Conservation (phyloP, 2,888 invertebrate species). For the Syrista parreyssii region DNA sequence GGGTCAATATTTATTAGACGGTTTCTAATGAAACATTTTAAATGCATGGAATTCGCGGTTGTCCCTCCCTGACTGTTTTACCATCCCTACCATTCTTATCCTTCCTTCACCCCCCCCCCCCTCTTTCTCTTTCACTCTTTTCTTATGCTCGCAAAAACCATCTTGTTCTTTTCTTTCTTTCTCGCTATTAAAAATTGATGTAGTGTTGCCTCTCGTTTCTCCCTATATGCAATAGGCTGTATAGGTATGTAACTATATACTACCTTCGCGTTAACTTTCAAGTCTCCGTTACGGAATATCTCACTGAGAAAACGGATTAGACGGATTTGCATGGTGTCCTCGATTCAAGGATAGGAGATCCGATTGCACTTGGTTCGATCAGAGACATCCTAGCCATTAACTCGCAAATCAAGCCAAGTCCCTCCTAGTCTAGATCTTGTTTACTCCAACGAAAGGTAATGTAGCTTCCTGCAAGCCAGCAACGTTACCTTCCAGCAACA, state of each 20-base stretch:
- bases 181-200: constrained; percentile 47
- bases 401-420: constrained; percentile 2
- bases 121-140: constrained; percentile 8
- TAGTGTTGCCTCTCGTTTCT: constrained; percentile 34
- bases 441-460: constrained; percentile 11
- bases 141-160: not conserved
- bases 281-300: not conserved
- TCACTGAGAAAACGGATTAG: not conserved
- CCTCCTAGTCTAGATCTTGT: not conserved
- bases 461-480: constrained; percentile 9
- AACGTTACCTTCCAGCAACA: constrained; percentile 15
- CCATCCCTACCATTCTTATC: not conserved
- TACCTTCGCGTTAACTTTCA: not conserved
- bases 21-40: constrained; percentile 63
- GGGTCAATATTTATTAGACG: constrained; percentile 61
- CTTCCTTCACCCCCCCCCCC: constrained; percentile 3
- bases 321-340: not conserved
- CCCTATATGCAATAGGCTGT: constrained; percentile 4
- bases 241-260: not conserved
- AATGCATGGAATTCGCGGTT: constrained; percentile 58
- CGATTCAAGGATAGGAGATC: not conserved
- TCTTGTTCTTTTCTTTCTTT: not conserved
- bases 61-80: constrained; percentile 25
- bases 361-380: not conserved
- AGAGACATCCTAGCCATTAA: not conserved